Base-by-base conservation (phyloP, 2,888 invertebrate genomes). In the Norana najaformis region DNA sequence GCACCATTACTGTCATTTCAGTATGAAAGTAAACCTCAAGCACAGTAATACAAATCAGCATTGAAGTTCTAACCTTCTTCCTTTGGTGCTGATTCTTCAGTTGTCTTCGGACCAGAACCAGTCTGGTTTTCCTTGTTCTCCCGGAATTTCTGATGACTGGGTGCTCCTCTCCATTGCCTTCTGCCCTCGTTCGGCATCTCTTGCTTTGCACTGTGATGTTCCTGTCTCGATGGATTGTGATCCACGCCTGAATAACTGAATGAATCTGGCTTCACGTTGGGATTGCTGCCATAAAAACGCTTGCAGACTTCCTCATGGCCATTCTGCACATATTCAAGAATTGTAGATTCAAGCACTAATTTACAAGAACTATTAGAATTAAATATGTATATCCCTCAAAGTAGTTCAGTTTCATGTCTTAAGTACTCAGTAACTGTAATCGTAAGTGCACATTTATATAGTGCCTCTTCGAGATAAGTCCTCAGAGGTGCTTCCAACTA, bases 271-370 rank as follows among this genome's bases (percentile, higher is more conserved):
- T 85, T 23, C 36, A 85, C 85, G 20, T 85, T 85, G 14, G 36
- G 37, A 34, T 85, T 85, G 5, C 35, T 37, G 85, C 85, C 85
- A 37, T 85, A n/a, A 36, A 85, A 85, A 36, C 85, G 85, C 85
- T 85, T 85, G 85, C 85, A 85, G 20, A 85, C 85, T 35, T 85
- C 37, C 37, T 85, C 85, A 18, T 85, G 85, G 37, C 35, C 85
- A 85, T 85, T 85, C 85, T 85, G 85, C 36, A 16, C 35, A 85
- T 85, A 85, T 85, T 85, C 85, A 83, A 35, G 16, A 83, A 20
- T 23, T n/a, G n/a, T n/a, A n/a, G n/a, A n/a, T n/a, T n/a, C n/a
- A 69, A 69, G 30, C 69, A n/a, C n/a, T n/a, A 30, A 30, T 69
- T 16, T 69, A 69, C n/a, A 6, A 69, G n/a, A 53, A n/a, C n/a